phyloP scores from a whole-genome alignment of 2,888 invertebrate species.

The Hyalella azteca region DNA sequence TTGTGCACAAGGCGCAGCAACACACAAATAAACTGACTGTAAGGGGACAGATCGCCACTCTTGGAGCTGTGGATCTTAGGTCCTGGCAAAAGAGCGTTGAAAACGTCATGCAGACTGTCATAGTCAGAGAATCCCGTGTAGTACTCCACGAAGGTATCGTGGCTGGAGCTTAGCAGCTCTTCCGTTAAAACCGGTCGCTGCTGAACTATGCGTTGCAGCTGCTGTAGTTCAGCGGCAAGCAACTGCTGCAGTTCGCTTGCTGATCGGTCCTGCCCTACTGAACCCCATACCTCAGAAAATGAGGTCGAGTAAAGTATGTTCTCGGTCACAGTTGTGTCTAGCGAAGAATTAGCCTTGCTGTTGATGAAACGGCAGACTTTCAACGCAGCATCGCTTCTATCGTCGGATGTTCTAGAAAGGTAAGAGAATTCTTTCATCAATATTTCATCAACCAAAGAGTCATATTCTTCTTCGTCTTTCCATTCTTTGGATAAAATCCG shows the following conservation, averaged over 20 bases:
- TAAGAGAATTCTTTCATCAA: conserved; percentile 16
- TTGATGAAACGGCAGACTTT: conserved; percentile 2
- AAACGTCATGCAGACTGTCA: conserved; percentile 35
- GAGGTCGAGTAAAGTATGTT: background rate
- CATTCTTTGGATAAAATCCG: conserved; percentile 15
- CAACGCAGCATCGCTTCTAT: background rate
- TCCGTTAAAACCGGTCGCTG: background rate
- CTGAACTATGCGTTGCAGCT: background rate
- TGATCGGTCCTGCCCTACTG: background rate
- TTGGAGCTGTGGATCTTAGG: conserved; percentile 5
- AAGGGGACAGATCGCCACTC: background rate
- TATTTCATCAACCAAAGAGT: conserved; percentile 7
- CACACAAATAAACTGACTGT: conserved; percentile 37
- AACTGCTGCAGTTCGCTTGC: conserved; percentile 1
- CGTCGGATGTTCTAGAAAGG: background rate
- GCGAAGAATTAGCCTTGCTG: background rate
- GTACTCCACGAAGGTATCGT: conserved; percentile 37
- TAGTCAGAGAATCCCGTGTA: conserved; percentile 41
- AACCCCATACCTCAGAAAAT: conserved; percentile 27
- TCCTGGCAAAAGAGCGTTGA: conserved; percentile 21
- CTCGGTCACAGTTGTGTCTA: background rate
- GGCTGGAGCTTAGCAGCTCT: background rate
- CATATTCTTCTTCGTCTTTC: conserved; percentile 10
- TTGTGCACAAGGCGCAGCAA: conserved; percentile 32
- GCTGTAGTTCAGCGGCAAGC: background rate